These are phyloP conservation scores for Phacellophora camtschatica DNA, from an alignment of 30 jellyfish, hydroid and myxozoan genomes.

Conservation along the genomic window DNA sequence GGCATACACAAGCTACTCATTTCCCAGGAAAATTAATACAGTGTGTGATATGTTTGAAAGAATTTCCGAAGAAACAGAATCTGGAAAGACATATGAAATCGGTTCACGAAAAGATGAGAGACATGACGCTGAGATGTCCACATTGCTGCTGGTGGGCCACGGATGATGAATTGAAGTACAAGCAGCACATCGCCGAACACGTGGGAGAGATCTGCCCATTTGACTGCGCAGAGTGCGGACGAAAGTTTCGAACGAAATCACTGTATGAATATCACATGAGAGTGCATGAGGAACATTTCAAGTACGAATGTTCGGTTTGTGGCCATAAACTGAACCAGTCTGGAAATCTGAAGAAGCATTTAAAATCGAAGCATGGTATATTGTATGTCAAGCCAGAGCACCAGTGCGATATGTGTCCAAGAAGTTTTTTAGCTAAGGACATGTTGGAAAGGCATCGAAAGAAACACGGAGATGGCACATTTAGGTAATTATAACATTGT, in stretches of 20 bases:
- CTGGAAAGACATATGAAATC: constrained; percentile 7
- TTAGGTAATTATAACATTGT: no score
- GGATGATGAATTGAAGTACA: background rate
- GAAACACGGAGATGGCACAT: background rate
- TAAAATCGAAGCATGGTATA: background rate
- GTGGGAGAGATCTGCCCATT: background rate
- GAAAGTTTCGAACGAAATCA: background rate
- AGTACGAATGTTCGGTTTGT: background rate
- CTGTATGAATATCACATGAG: background rate
- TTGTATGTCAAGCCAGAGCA: background rate
- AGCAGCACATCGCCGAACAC: constrained; percentile 4
- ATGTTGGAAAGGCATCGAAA: background rate
- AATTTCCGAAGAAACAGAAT: background rate
- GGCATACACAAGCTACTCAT: background rate
- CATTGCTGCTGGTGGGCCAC: constrained; percentile 41
- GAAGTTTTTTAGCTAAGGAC: background rate
- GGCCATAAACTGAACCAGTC: constrained; percentile 16
- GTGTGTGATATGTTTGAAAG: background rate
- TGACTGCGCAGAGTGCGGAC: background rate
- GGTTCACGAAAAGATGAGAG: constrained; percentile 3
- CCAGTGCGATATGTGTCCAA: constrained; percentile 2
- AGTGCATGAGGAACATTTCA: background rate
- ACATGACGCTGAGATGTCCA: background rate
- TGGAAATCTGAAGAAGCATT: background rate
- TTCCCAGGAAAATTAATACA: background rate